Percentiles rank a stretch among this genome's conserved stretches.
Evolutionary conservation across 2,797 vertebrate genomes (phyloP).

Genomic region (Onychomys torridus): DNA sequence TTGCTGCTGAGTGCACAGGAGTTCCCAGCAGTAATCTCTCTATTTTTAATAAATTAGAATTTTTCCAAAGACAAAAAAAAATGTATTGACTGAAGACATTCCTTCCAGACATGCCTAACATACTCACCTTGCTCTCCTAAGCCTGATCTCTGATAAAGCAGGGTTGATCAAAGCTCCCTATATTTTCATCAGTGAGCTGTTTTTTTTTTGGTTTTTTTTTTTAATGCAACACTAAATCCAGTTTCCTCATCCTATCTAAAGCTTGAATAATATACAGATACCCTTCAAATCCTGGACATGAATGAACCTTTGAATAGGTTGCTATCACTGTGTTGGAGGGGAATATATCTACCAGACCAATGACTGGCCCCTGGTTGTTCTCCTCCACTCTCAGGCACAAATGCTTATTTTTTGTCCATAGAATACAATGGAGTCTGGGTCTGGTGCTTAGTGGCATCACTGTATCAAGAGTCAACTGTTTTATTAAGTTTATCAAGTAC

Average conservation of each 20-base stretch:
- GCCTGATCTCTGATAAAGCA: not conserved
- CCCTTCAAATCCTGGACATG: not conserved
- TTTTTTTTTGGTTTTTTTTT: not conserved
- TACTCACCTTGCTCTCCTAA: not conserved
- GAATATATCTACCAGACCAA: not conserved
- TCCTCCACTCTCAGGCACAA: not conserved
- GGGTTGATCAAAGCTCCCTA: not conserved
- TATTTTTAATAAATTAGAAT: not conserved
- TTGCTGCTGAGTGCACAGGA: not conserved
- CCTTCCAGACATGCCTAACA: not conserved
- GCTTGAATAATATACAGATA: not conserved
- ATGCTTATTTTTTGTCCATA: not conserved
- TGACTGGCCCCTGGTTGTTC: not conserved
- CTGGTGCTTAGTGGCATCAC: not conserved
- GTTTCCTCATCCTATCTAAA: not conserved
- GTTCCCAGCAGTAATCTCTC: not conserved
- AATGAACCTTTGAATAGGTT: not conserved
- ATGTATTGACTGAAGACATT: not conserved
- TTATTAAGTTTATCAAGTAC: conserved; percentile 60
- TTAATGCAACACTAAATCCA: not conserved
- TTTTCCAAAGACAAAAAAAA: not conserved
- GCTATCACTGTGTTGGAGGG: rapidly evolving
- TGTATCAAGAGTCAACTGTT: not conserved
- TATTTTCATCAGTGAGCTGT: not conserved
- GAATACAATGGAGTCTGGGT: not conserved